Percentiles rank a stretch among this genome's conserved stretches.
Conservation (phyloP, 2,888 invertebrate genomes). For the Tenodera sinensis region DNA sequence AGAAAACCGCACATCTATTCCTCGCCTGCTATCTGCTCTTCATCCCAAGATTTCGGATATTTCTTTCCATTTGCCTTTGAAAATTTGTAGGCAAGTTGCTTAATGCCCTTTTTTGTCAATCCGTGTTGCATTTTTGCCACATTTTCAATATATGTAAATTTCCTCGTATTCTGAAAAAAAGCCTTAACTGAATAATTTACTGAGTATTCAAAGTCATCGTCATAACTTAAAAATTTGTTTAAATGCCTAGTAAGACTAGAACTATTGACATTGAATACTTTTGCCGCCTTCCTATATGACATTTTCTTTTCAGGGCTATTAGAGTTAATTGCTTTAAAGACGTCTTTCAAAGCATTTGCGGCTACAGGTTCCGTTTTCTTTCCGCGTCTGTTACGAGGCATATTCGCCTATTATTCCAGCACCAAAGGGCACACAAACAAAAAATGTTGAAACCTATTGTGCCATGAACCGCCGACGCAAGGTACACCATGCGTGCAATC, state of each 20-base stretch:
- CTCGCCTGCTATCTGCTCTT: slow-evolving; percentile 34
- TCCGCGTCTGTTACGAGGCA: no score
- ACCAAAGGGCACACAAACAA: no score
- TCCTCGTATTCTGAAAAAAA: not conserved
- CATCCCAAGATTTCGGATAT: slow-evolving; percentile 20
- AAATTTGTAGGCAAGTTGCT: not conserved
- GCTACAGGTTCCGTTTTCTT: no score
- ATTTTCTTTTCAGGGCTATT: no score
- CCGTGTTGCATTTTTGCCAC: not conserved
- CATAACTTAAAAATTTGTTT: not conserved
- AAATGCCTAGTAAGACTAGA: not conserved
- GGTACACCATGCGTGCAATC: no score
- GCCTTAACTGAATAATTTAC: no score
- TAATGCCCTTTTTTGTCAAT: not conserved
- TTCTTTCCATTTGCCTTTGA: slow-evolving; percentile 20
- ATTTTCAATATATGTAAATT: not conserved
- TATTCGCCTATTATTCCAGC: no score
- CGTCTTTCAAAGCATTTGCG: no score
- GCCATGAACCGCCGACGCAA: no score
- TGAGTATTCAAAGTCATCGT: no score
- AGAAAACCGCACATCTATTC: slow-evolving; percentile 25
- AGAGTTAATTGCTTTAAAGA: no score
- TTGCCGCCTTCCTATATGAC: not conserved
- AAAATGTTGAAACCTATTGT: no score
- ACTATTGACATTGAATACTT: not conserved